Conservation (phyloP, 2,888 invertebrate genomes). For the Apamea monoglypha region DNA sequence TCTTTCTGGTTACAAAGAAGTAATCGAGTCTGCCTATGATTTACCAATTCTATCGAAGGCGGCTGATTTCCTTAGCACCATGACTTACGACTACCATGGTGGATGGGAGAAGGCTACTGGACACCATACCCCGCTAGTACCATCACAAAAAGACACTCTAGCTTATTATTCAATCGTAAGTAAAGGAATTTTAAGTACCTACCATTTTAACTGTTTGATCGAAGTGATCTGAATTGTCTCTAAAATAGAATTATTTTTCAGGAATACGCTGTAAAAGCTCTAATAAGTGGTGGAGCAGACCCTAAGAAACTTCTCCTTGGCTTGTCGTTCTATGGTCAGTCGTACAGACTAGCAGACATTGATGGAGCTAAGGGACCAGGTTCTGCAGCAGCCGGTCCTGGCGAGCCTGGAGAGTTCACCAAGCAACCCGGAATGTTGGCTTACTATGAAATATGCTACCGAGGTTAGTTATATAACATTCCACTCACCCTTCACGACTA, state of each 20-base stretch:
- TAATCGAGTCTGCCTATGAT: conserved; percentile 96
- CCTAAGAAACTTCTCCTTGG: conserved; percentile 95
- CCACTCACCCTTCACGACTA: neutral
- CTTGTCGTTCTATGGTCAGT: conserved; percentile 96
- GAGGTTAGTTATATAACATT: conserved; percentile 77
- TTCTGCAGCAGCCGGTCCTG: conserved; percentile 93
- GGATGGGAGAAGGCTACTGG: conserved; percentile 96
- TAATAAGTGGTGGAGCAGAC: conserved; percentile 93
- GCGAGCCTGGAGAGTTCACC: conserved; percentile 95
- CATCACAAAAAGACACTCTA: conserved; percentile 91
- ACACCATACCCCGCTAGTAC: conserved; percentile 95
- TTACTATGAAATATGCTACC: conserved; percentile 96
- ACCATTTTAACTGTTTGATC: accelerated
- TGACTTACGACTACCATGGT: conserved; percentile 97
- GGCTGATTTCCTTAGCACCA: conserved; percentile 95
- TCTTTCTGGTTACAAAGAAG: conserved; percentile 97
- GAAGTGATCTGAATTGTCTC: neutral
- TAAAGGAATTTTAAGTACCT: conserved; percentile 44
- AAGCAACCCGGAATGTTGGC: conserved; percentile 96
- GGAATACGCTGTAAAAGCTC: conserved; percentile 95
- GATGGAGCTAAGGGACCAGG: conserved; percentile 88
- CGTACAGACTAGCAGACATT: conserved; percentile 92
- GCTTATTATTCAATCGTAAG: conserved; percentile 95
- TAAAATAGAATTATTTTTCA: conserved; percentile 72
- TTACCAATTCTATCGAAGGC: conserved; percentile 92